Evolutionary conservation across 2,797 vertebrate genomes (phyloP).

Genomic region (Aulostomus chinensis): DNA sequence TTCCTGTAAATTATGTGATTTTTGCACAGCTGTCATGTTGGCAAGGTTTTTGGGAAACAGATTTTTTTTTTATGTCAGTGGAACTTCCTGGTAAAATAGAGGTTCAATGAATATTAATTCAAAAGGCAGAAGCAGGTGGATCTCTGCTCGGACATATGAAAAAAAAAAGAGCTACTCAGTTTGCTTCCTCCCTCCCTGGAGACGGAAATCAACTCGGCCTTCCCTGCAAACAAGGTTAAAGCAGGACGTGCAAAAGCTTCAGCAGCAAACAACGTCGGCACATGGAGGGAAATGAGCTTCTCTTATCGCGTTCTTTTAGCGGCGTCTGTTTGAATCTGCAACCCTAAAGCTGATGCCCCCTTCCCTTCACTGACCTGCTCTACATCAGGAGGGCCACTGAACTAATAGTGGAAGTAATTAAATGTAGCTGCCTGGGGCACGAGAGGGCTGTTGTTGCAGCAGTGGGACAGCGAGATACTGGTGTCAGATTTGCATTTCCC

Average conservation of each 20-base stretch:
- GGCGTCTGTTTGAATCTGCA: slow-evolving; percentile 29
- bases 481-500: slow-evolving; percentile 45
- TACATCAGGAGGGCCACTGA: slow-evolving; percentile 39
- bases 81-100: too few species aligned
- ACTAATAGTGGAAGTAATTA: slow-evolving; percentile 67
- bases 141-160: background rate
- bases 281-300: slow-evolving; percentile 41
- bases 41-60: too few species aligned
- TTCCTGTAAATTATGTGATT: slow-evolving; percentile 32
- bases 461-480: slow-evolving; percentile 17
- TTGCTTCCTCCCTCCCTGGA: slow-evolving; percentile 12
- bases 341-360: slow-evolving; percentile 14
- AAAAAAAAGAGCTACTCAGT: slow-evolving; percentile 14
- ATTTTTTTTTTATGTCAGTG: too few species aligned
- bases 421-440: slow-evolving; percentile 35
- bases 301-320: slow-evolving; percentile 5
- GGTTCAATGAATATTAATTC: too few species aligned
- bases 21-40: too few species aligned
- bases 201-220: slow-evolving; percentile 1
- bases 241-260: slow-evolving; percentile 15
- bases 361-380: slow-evolving; percentile 32
- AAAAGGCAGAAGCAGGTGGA: slow-evolving; percentile 22
- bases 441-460: slow-evolving; percentile 35
- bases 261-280: slow-evolving; percentile 44
- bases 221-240: slow-evolving; percentile 25